phyloP scores from a whole-genome alignment of 2,113 vertebrate genomes.

The Melanocharis versteri region DNA sequence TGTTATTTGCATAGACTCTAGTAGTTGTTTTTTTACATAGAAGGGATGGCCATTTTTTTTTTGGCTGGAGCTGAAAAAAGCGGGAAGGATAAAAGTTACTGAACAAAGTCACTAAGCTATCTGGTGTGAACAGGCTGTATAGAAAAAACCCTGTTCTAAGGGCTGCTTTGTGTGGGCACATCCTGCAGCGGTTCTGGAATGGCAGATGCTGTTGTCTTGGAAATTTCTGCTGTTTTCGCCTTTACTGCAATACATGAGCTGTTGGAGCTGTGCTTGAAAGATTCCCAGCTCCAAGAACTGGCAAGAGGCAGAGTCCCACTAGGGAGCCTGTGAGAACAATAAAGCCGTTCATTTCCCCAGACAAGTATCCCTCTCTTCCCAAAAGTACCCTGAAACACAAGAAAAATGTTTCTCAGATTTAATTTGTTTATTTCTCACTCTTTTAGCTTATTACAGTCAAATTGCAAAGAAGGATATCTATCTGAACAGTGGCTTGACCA shows the following conservation, averaged over 20 bases:
- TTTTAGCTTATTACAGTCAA: slow-evolving; percentile 85
- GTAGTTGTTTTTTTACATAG: background rate
- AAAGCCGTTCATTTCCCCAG: background rate
- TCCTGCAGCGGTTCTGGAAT: background rate
- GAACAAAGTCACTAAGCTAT: background rate
- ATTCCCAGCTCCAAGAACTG: background rate
- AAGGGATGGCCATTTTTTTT: background rate
- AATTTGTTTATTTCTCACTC: background rate
- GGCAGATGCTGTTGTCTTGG: background rate
- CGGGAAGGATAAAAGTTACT: background rate
- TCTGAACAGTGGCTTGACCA: slow-evolving; percentile 96
- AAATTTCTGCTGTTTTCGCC: background rate
- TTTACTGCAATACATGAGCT: background rate
- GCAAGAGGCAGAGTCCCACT: background rate
- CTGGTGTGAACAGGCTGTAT: background rate
- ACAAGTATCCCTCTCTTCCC: background rate
- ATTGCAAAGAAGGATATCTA: slow-evolving; percentile 81
- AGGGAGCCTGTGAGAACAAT: background rate
- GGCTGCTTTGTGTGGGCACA: background rate
- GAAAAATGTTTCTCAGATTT: background rate
- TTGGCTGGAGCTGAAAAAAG: background rate
- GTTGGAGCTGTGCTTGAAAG: background rate
- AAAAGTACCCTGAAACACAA: background rate
- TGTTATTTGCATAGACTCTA: background rate
- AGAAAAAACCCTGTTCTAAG: background rate